Conservation (phyloP, 1,140 invertebrate species). For the Leptinotarsa lineolata region DNA sequence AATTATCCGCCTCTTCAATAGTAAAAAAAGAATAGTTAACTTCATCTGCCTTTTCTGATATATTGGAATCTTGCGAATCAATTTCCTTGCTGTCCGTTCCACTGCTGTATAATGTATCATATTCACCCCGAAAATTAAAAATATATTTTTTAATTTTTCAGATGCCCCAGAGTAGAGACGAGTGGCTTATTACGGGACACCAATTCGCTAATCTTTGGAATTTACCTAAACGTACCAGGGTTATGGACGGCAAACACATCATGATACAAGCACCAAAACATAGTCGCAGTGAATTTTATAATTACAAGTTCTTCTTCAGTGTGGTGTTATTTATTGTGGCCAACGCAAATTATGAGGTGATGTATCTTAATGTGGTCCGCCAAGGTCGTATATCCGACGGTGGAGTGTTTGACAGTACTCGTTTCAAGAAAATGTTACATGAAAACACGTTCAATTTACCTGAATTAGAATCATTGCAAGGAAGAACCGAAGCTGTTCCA, state of each 20-base stretch:
- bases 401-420: conserved; percentile 32
- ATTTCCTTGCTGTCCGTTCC: background rate
- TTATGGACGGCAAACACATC: conserved; percentile 44
- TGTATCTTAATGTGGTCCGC: conserved; percentile 51
- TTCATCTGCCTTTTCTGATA: too few relatives aligned
- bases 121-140: background rate
- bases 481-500: conserved; percentile 2
- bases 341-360: conserved; percentile 40
- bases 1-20: too few relatives aligned
- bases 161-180: background rate
- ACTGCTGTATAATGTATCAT: background rate
- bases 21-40: too few relatives aligned
- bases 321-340: conserved; percentile 33
- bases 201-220: background rate
- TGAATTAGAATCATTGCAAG: background rate
- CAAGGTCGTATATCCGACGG: conserved; percentile 48
- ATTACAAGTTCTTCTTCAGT: conserved; percentile 22
- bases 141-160: conserved; percentile 6
- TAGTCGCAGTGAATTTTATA: conserved; percentile 31
- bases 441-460: background rate
- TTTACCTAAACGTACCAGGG: conserved; percentile 22
- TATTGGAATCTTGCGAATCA: background rate
- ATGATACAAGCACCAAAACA: conserved; percentile 33
- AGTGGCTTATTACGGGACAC: background rate
- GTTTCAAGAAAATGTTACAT: conserved; percentile 26